phyloP scores from a whole-genome alignment of 2,888 invertebrate genomes.

The Tetragnatha montana region DNA sequence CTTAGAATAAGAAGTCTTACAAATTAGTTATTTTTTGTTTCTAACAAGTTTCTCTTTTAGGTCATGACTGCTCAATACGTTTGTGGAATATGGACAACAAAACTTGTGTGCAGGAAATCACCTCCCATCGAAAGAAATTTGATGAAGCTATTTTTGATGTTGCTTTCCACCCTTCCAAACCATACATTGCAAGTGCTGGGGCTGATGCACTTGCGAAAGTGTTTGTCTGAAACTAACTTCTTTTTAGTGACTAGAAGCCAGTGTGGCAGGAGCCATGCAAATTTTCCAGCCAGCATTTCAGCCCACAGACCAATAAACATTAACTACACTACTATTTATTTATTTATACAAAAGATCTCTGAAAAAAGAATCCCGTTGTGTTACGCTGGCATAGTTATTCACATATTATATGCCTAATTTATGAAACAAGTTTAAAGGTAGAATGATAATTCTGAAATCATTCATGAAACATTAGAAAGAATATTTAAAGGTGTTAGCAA shows the following conservation, averaged over 20 bases:
- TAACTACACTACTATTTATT: conserved; percentile 70
- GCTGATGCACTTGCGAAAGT: conserved; percentile 99
- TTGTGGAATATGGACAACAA: conserved; percentile 87
- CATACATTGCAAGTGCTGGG: conserved; percentile 98
- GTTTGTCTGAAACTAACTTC: conserved; percentile 83
- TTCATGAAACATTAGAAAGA: not conserved
- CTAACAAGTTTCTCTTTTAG: conserved; percentile 74
- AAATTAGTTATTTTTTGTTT: not conserved
- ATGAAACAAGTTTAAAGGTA: conserved; percentile 13
- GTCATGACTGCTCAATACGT: conserved; percentile 80
- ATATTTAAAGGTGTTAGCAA: conserved; percentile 14
- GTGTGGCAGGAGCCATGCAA: conserved; percentile 36
- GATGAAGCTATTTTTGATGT: conserved; percentile 99
- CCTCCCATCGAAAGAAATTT: conserved; percentile 99
- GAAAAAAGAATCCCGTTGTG: conserved; percentile 53
- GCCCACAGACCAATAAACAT: conserved; percentile 70
- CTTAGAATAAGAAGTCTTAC: not conserved
- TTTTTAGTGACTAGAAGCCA: conserved; percentile 34
- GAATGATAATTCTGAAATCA: conserved; percentile 7
- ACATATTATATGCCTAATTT: conserved; percentile 37
- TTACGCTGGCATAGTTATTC: conserved; percentile 59
- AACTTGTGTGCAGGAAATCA: conserved; percentile 99
- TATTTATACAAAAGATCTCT: conserved; percentile 53
- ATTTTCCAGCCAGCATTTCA: conserved; percentile 69
- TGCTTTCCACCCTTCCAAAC: conserved; percentile 98